phyloP scores from a whole-genome alignment of 2,113 vertebrate genomes.

The Zeus faber region DNA sequence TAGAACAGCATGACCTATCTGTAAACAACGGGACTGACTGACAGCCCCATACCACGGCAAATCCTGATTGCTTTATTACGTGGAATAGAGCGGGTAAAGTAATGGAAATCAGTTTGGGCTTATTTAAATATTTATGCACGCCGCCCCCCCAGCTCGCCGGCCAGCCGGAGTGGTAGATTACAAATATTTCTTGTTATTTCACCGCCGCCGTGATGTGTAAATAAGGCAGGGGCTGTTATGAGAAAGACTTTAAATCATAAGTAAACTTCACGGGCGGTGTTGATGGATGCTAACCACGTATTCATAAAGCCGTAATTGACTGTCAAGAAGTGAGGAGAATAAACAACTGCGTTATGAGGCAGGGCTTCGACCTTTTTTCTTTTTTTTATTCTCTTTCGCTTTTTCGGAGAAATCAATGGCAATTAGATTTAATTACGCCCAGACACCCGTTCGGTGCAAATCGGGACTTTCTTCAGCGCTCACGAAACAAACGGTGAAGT shows the following conservation, averaged over 20 bases:
- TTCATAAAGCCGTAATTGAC: constrained; percentile 53
- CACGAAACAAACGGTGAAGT: constrained; percentile 26
- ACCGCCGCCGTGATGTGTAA: constrained; percentile 21
- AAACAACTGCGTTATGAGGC: constrained; percentile 27
- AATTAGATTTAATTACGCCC: too few relatives aligned
- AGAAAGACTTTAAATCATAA: constrained; percentile 38
- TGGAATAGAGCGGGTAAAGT: neutral
- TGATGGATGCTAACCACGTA: constrained; percentile 38
- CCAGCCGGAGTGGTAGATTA: constrained; percentile 27
- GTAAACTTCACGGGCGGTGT: constrained; percentile 30
- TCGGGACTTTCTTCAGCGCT: too few relatives aligned
- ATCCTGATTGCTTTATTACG: constrained; percentile 34
- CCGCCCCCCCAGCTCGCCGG: too few relatives aligned
- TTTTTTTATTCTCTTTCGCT: too few relatives aligned
- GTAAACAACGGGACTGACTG: constrained; percentile 20
- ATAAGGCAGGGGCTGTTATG: constrained; percentile 29
- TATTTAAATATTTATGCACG: constrained; percentile 40
- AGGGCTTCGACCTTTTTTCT: constrained; percentile 24
- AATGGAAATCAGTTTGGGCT: constrained; percentile 30
- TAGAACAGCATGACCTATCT: neutral
- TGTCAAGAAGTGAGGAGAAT: constrained; percentile 36
- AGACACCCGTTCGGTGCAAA: too few relatives aligned
- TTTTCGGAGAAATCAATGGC: too few relatives aligned
- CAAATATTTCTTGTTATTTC: constrained; percentile 32
- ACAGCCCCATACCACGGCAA: constrained; percentile 9